These are phyloP conservation scores for Engystomops pustulosus DNA, from an alignment of 2,113 vertebrate species.

Conservation along the genomic window DNA sequence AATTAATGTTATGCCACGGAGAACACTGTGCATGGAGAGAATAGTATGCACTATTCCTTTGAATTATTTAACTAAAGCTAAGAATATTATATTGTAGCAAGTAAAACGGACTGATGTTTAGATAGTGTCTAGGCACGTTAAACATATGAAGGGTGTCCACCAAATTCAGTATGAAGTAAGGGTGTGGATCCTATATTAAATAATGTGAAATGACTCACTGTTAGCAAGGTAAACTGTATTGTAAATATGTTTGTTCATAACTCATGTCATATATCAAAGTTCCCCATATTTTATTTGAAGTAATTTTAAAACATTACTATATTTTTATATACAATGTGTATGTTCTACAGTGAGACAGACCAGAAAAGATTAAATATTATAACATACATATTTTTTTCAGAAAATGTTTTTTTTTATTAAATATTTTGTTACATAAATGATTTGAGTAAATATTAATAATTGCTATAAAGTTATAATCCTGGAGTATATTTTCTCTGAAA, in stretches of 20 bases:
- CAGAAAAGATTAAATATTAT: no score
- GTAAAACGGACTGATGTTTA: slow-evolving; percentile 3
- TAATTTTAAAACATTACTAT: neutral
- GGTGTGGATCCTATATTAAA: slow-evolving; percentile 43
- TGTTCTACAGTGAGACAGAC: no score
- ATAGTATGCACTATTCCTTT: neutral
- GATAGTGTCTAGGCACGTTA: slow-evolving; percentile 24
- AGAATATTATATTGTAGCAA: neutral
- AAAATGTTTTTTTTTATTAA: no score
- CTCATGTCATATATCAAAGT: neutral
- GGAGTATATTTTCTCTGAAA: no score
- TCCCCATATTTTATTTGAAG: neutral
- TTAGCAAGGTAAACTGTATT: slow-evolving; percentile 5
- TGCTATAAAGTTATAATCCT: no score
- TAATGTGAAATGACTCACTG: slow-evolving; percentile 41
- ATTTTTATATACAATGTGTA: neutral
- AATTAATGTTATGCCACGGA: neutral
- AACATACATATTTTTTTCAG: no score
- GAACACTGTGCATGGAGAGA: neutral
- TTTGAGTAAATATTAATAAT: no score
- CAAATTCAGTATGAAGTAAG: slow-evolving; percentile 32
- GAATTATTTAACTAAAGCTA: neutral
- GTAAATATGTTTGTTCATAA: slow-evolving; percentile 12
- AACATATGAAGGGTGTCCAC: slow-evolving; percentile 40
- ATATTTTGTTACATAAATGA: no score